Evolutionary conservation across 2,888 invertebrate species (phyloP).

Genomic region (Eledona agricola): DNA sequence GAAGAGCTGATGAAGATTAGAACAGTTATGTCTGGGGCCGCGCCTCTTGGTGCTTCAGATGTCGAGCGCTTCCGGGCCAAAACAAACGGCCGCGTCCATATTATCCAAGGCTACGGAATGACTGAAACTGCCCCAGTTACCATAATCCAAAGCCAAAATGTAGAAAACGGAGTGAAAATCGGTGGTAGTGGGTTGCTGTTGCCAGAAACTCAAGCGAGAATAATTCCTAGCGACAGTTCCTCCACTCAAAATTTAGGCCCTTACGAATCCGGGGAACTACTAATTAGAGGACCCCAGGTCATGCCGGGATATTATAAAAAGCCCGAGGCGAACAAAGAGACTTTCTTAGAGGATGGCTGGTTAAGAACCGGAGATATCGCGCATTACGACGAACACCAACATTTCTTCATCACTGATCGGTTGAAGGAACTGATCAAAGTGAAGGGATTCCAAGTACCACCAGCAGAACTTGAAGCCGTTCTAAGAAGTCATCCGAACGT

Average conservation of each 20-base stretch:
- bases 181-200: slow-evolving; percentile 64
- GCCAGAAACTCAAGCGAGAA: slow-evolving; percentile 70
- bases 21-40: slow-evolving; percentile 71
- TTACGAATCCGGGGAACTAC: slow-evolving; percentile 74
- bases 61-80: slow-evolving; percentile 65
- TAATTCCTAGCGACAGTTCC: slow-evolving; percentile 63
- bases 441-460: slow-evolving; percentile 69
- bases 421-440: slow-evolving; percentile 80
- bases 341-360: slow-evolving; percentile 74
- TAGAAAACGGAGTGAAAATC: slow-evolving; percentile 58
- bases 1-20: slow-evolving; percentile 67
- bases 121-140: slow-evolving; percentile 30
- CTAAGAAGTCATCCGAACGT: slow-evolving; percentile 76
- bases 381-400: slow-evolving; percentile 69
- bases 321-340: slow-evolving; percentile 72
- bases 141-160: slow-evolving; percentile 46
- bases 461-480: slow-evolving; percentile 82
- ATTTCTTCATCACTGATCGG: slow-evolving; percentile 74
- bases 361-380: slow-evolving; percentile 71
- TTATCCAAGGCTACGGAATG: slow-evolving; percentile 51
- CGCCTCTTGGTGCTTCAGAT: slow-evolving; percentile 70
- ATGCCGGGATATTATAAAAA: slow-evolving; percentile 81
- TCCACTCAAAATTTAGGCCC: slow-evolving; percentile 65
- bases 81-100: slow-evolving; percentile 49
- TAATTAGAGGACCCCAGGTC: slow-evolving; percentile 77